phyloP scores from a whole-genome alignment of 2,113 vertebrate species.

The Hyla sarda region DNA sequence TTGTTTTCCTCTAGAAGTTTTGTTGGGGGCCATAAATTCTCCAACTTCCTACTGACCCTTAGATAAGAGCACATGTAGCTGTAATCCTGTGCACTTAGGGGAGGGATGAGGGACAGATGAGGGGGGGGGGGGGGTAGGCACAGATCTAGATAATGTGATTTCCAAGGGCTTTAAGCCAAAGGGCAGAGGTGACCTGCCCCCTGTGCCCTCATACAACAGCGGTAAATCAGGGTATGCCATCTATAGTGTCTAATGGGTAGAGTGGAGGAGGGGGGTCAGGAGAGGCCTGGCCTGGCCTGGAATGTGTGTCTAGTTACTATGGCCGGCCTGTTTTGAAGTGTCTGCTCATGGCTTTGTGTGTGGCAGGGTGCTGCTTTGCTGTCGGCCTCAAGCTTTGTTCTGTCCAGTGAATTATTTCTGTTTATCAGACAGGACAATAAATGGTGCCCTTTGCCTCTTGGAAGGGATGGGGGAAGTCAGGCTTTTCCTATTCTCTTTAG shows the following conservation, averaged over 20 bases:
- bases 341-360: neutral
- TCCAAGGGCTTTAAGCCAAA: neutral
- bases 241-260: constrained; percentile 4
- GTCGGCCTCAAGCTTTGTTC: constrained; percentile 18
- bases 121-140: too few species aligned
- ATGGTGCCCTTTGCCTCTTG: neutral
- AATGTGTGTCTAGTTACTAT: neutral
- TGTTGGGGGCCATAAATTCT: constrained; percentile 1
- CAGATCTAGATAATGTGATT: constrained; percentile 29
- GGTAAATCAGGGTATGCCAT: constrained; percentile 23
- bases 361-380: neutral
- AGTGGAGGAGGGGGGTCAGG: neutral
- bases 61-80: constrained; percentile 4
- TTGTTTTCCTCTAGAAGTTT: neutral
- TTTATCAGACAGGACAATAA: constrained; percentile 31
- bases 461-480: constrained; percentile 4
- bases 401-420: neutral
- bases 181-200: constrained; percentile 22
- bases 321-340: neutral
- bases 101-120: neutral
- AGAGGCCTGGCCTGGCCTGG: neutral
- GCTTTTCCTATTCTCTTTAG: constrained; percentile 44
- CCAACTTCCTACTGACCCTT: neutral
- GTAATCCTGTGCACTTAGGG: neutral
- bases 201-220: constrained; percentile 2